These are phyloP conservation scores for Cynoglossus semilaevis DNA, from an alignment of 2,113 vertebrate genomes.

Conservation along the genomic window DNA sequence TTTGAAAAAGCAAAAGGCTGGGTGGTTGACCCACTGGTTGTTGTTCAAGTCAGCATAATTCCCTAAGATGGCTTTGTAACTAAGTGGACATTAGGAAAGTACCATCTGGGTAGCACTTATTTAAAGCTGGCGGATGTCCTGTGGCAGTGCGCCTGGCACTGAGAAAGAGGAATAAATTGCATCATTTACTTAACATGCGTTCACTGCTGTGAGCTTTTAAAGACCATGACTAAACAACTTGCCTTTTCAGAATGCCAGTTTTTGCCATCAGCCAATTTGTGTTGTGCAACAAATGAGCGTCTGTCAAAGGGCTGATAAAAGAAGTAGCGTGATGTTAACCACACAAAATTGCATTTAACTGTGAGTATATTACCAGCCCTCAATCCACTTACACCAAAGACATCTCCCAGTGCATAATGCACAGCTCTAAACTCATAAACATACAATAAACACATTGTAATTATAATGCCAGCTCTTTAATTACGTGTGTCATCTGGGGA, in stretches of 20 bases:
- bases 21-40: conserved; percentile 87
- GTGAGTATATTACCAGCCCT: conserved; percentile 49
- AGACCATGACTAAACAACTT: conserved; percentile 95
- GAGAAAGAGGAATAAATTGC: conserved; percentile 94
- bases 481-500: conserved; percentile 63
- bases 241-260: conserved; percentile 86
- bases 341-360: conserved; percentile 53
- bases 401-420: conserved; percentile 43
- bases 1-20: conserved; percentile 89
- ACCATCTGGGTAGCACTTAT: conserved; percentile 98
- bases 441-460: conserved; percentile 67
- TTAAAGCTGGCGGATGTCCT: conserved; percentile 94
- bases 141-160: conserved; percentile 90
- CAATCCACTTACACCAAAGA: conserved; percentile 63
- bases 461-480: conserved; percentile 70
- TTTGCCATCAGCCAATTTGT: conserved; percentile 82
- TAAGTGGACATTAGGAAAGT: conserved; percentile 89
- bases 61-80: conserved; percentile 86
- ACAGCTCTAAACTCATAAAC: conserved; percentile 58
- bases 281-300: conserved; percentile 70
- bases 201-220: conserved; percentile 89
- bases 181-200: conserved; percentile 98
- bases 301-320: conserved; percentile 65
- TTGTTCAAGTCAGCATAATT: conserved; percentile 86
- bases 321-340: conserved; percentile 51